Evolutionary conservation across 2,797 vertebrate genomes (phyloP).

Genomic region (Sebastiscus tertius): DNA sequence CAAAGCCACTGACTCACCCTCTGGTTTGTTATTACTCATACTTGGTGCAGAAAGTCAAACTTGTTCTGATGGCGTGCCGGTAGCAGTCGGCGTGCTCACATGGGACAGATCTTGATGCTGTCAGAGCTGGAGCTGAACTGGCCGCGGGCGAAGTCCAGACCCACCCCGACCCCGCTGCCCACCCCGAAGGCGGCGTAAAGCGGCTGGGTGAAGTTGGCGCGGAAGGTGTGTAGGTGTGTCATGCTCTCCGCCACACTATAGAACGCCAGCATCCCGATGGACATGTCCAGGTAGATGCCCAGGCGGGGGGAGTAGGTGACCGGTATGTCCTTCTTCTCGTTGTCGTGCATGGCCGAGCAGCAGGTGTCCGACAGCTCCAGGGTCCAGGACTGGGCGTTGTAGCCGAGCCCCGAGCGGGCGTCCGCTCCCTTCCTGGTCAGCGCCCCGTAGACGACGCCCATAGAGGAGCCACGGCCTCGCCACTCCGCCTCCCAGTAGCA

Average conservation of each 20-base stretch:
- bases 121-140: slow-evolving; percentile 80
- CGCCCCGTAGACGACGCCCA: slow-evolving; percentile 76
- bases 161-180: slow-evolving; percentile 84
- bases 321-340: slow-evolving; percentile 78
- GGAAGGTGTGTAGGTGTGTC: slow-evolving; percentile 79
- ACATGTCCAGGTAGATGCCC: slow-evolving; percentile 80
- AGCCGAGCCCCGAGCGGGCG: slow-evolving; percentile 79
- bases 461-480: slow-evolving; percentile 80
- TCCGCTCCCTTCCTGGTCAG: slow-evolving; percentile 79
- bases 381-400: slow-evolving; percentile 86
- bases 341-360: slow-evolving; percentile 83
- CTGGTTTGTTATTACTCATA: slow-evolving; percentile 13
- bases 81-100: slow-evolving; percentile 50
- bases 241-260: slow-evolving; percentile 81
- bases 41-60: neutral
- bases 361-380: slow-evolving; percentile 85
- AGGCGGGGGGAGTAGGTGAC: slow-evolving; percentile 84
- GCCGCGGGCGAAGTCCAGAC: slow-evolving; percentile 83
- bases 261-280: slow-evolving; percentile 68
- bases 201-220: slow-evolving; percentile 75
- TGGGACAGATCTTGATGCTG: slow-evolving; percentile 83
- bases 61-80: too few relatives aligned
- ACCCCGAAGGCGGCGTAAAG: slow-evolving; percentile 81
- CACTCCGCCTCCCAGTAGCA: slow-evolving; percentile 87
- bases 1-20: neutral